A percentile compares a stretch with the other conserved stretches of the same genome.
These are phyloP conservation scores for Spatulosminthurus flaviceps DNA, from an alignment of 2,888 invertebrate genomes.

Conservation along the genomic window DNA sequence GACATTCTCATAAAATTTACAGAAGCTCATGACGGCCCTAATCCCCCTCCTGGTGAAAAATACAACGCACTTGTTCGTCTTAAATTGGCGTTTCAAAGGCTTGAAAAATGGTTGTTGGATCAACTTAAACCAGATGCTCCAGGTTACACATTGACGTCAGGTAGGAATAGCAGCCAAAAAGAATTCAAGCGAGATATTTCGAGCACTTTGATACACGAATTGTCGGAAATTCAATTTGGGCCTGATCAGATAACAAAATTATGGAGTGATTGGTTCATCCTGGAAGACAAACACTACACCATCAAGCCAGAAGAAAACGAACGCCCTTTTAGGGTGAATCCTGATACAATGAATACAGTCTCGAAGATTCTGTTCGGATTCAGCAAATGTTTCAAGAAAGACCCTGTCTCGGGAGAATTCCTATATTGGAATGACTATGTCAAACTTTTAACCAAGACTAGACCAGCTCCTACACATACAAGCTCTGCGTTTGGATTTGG, in stretches of 20 bases:
- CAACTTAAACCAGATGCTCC: background rate
- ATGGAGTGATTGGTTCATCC: slow-evolving; percentile 1
- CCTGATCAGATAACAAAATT: background rate
- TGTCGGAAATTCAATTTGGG: background rate
- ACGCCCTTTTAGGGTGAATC: background rate
- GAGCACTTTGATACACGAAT: background rate
- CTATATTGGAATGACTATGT: background rate
- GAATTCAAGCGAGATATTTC: background rate
- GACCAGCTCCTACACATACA: too few relatives aligned
- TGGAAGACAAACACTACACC: slow-evolving; percentile 16
- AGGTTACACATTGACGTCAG: background rate
- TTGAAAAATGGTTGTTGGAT: background rate
- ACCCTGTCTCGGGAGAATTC: background rate
- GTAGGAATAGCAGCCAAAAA: background rate
- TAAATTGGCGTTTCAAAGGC: background rate
- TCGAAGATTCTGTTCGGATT: background rate
- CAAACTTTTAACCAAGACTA: slow-evolving; percentile 5
- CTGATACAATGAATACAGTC: background rate
- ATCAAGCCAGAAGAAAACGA: background rate
- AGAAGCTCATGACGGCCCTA: background rate
- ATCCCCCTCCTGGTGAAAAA: background rate
- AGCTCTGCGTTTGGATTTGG: too few relatives aligned
- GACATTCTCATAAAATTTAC: background rate
- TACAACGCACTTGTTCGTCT: background rate
- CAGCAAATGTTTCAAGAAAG: background rate